phyloP scores from a whole-genome alignment of 1,140 invertebrate species.

The Papilio aristodemus region DNA sequence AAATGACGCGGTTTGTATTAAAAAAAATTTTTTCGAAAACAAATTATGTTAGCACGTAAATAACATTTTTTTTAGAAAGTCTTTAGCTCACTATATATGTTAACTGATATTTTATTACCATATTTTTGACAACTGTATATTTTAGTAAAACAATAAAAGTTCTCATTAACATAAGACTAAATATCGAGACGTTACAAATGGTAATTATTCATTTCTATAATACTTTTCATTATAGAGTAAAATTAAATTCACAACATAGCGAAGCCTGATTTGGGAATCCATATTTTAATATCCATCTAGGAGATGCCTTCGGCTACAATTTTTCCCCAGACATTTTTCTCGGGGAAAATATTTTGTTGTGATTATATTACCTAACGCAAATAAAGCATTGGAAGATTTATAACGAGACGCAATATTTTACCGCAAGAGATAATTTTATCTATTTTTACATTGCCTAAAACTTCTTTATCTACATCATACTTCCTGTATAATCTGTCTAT shows the following conservation, averaged over 20 bases:
- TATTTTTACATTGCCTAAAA: too few species aligned
- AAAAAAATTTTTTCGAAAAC: too few species aligned
- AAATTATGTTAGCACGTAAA: too few species aligned
- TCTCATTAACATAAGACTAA: too few species aligned
- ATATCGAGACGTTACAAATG: neutral
- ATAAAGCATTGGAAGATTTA: conserved; percentile 9
- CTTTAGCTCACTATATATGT: too few species aligned
- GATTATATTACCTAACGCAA: conserved; percentile 18
- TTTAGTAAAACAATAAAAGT: too few species aligned
- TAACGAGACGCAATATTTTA: conserved; percentile 15
- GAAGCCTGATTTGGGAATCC: neutral
- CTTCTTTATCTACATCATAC: too few species aligned
- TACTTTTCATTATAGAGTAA: neutral
- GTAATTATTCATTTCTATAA: neutral
- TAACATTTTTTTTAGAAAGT: too few species aligned
- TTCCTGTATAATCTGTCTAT: too few species aligned
- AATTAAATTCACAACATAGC: conserved; percentile 16
- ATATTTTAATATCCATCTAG: conserved; percentile 23
- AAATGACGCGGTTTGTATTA: too few species aligned
- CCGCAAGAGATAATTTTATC: neutral
- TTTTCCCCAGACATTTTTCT: conserved; percentile 16
- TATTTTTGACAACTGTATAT: too few species aligned
- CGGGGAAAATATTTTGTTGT: conserved; percentile 21
- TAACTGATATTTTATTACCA: too few species aligned
- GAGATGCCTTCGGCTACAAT: conserved; percentile 22